Evolutionary conservation across 2,888 invertebrate genomes (phyloP).

Genomic region (Anoplius nigerrimus): DNA sequence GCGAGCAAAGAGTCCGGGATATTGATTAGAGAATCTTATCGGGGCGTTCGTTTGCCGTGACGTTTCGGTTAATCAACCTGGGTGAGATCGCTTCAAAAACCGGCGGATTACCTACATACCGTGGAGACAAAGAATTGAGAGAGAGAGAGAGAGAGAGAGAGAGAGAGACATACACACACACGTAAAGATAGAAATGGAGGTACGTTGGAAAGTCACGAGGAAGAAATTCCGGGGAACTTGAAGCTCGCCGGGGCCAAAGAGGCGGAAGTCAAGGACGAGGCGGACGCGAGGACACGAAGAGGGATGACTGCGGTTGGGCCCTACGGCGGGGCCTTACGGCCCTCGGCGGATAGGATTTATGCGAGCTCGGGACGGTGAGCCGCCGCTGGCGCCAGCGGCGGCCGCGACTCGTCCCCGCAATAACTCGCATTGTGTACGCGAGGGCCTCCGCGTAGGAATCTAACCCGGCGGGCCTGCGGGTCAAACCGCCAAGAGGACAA

Average conservation of each 20-base stretch:
- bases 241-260: constrained; percentile 8
- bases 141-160: constrained; percentile 1
- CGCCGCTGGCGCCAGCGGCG: constrained; percentile 66
- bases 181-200: too few relatives aligned
- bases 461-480: constrained; percentile 72
- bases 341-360: constrained; percentile 49
- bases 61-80: too few relatives aligned
- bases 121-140: background rate
- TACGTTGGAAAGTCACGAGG: constrained; percentile 4
- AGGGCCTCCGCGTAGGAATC: constrained; percentile 69
- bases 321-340: constrained; percentile 13
- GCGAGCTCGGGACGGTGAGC: constrained; percentile 35
- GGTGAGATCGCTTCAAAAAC: too few relatives aligned
- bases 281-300: constrained; percentile 14
- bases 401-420: constrained; percentile 64
- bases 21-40: too few relatives aligned
- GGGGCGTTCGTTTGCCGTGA: too few relatives aligned
- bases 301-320: constrained; percentile 2
- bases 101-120: too few relatives aligned
- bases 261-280: background rate
- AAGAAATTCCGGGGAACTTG: constrained; percentile 4
- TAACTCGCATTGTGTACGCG: constrained; percentile 74
- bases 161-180: background rate
- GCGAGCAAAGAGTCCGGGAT: too few relatives aligned
- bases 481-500: constrained; percentile 63